phyloP scores from a whole-genome alignment of 2,888 invertebrate species.

The Dioctria rufipes region DNA sequence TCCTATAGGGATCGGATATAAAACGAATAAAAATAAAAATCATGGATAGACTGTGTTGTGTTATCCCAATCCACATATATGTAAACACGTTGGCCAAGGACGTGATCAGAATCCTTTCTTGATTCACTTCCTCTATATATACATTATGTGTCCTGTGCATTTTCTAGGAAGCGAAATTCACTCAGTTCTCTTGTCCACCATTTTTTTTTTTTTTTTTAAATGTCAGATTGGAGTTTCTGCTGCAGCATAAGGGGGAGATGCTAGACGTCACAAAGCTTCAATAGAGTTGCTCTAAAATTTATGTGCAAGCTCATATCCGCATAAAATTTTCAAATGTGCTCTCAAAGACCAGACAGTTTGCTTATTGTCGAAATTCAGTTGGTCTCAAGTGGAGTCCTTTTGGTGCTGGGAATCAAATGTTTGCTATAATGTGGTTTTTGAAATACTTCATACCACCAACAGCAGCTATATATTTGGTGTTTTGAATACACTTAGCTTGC shows the following conservation, averaged over 20 bases:
- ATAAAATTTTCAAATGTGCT: background rate
- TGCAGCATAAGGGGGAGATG: background rate
- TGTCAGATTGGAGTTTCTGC: background rate
- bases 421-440: too few relatives aligned
- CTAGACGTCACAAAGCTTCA: slow-evolving; percentile 5
- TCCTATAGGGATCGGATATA: too few relatives aligned
- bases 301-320: slow-evolving; percentile 5
- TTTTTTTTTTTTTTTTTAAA: background rate
- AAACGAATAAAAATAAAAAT: background rate
- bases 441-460: too few relatives aligned
- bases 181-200: slow-evolving; percentile 8
- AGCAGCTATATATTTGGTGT: too few relatives aligned
- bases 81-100: slow-evolving; percentile 33
- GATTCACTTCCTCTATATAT: slow-evolving; percentile 12
- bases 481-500: too few relatives aligned
- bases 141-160: background rate
- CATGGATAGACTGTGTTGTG: slow-evolving; percentile 22
- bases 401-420: too few relatives aligned
- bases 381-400: slow-evolving; percentile 10
- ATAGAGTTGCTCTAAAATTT: slow-evolving; percentile 27
- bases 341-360: slow-evolving; percentile 28
- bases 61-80: slow-evolving; percentile 8
- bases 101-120: slow-evolving; percentile 28
- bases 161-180: slow-evolving; percentile 2
- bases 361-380: slow-evolving; percentile 33